These are phyloP conservation scores for Lycaon pictus DNA, from an alignment of 2,113 vertebrate genomes.

Conservation along the genomic window DNA sequence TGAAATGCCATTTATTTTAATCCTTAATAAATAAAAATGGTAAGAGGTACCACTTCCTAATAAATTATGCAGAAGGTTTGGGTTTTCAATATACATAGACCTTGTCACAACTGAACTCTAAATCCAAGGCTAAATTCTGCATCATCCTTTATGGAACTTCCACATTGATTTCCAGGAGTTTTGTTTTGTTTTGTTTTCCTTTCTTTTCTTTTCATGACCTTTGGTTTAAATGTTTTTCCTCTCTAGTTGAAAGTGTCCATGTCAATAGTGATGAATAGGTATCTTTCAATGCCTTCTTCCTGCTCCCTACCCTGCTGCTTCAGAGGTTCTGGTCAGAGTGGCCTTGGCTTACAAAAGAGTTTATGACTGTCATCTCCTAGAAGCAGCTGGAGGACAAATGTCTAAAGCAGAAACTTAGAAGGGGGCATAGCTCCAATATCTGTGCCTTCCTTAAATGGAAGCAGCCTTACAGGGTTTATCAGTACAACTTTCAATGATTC, in stretches of 20 bases:
- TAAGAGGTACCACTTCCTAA: background rate
- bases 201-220: background rate
- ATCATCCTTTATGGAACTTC: background rate
- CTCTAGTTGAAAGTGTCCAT: background rate
- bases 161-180: background rate
- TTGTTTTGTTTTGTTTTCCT: background rate
- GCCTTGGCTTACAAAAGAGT: background rate
- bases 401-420: background rate
- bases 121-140: background rate
- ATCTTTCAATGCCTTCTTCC: background rate
- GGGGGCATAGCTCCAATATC: background rate
- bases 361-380: background rate
- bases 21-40: background rate
- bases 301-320: background rate
- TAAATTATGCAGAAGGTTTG: background rate
- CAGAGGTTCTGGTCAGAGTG: background rate
- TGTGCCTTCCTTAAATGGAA: background rate
- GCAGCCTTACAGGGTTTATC: background rate
- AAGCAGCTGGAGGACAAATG: background rate
- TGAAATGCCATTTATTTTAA: background rate
- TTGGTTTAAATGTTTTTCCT: background rate
- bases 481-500: background rate
- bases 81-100: background rate
- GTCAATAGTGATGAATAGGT: background rate
- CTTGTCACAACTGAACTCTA: background rate